These are phyloP conservation scores for Brenthis daphne DNA, from an alignment of 2,888 invertebrate genomes.

Conservation along the genomic window DNA sequence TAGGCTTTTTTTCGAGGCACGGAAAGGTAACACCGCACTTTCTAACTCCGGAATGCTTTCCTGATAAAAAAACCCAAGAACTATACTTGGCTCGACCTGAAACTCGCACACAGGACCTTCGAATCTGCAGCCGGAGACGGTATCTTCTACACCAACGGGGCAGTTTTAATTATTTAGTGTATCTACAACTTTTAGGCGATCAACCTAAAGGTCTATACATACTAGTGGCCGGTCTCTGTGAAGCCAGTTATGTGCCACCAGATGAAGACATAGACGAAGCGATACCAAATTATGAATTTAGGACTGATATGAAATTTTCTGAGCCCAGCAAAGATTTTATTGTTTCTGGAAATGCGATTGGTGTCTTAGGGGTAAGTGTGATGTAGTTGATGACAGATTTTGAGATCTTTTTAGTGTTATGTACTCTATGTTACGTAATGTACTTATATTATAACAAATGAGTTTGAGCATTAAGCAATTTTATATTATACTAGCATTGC, in stretches of 20 bases:
- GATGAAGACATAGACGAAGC: constrained; percentile 70
- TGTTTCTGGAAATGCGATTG: constrained; percentile 83
- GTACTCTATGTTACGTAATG: too few species aligned
- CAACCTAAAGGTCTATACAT: constrained; percentile 71
- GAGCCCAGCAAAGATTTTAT: constrained; percentile 79
- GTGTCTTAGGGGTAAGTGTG: constrained; percentile 63
- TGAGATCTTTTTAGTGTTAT: neutral
- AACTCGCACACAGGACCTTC: too few species aligned
- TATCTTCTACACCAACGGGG: too few species aligned
- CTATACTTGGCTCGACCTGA: too few species aligned
- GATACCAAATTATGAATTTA: constrained; percentile 80
- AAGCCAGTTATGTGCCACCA: constrained; percentile 67
- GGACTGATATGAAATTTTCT: constrained; percentile 71
- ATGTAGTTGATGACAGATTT: neutral
- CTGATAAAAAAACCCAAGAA: neutral
- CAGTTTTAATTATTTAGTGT: too few species aligned
- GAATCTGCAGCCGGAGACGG: too few species aligned
- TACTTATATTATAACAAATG: too few species aligned
- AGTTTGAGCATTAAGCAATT: too few species aligned
- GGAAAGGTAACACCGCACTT: too few species aligned
- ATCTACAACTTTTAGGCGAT: constrained; percentile 51
- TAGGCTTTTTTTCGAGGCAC: too few species aligned
- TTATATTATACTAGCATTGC: too few species aligned
- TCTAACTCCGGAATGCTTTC: too few species aligned
- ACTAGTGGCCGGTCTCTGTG: constrained; percentile 69